Conservation (phyloP, 2,888 invertebrate genomes). For the Ophion slaviceki region DNA sequence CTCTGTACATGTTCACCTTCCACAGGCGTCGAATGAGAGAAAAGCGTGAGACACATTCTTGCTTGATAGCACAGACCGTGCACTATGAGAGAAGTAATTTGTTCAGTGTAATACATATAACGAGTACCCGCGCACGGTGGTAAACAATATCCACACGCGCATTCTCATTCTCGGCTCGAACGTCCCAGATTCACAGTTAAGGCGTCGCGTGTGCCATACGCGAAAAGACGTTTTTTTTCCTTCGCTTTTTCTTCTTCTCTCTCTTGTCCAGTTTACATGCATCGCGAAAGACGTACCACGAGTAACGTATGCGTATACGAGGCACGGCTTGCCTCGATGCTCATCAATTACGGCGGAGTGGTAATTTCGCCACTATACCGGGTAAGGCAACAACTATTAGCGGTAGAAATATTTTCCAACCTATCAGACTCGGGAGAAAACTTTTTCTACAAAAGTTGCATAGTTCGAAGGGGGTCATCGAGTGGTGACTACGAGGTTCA, state of each 20-base stretch:
- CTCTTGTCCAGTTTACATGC: slow-evolving; percentile 1
- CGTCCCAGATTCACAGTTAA: slow-evolving; percentile 63
- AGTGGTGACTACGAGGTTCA: no score
- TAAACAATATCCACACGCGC: slow-evolving; percentile 41
- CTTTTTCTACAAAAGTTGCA: no score
- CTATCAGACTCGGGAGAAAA: no score
- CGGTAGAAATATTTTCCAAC: no score
- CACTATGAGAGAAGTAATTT: slow-evolving; percentile 34
- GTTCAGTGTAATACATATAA: slow-evolving; percentile 9
- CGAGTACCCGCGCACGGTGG: background rate
- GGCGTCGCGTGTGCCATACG: slow-evolving; percentile 37
- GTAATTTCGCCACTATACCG: slow-evolving; percentile 42
- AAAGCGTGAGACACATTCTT: slow-evolving; percentile 64
- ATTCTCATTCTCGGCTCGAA: slow-evolving; percentile 62
- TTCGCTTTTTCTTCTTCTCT: no score
- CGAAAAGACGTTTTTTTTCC: background rate
- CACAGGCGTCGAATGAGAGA: slow-evolving; percentile 54
- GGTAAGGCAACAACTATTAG: background rate
- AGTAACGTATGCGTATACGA: background rate
- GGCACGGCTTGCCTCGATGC: slow-evolving; percentile 24
- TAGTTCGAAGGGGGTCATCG: no score
- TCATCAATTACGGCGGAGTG: slow-evolving; percentile 52
- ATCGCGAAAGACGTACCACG: slow-evolving; percentile 19
- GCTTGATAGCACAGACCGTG: slow-evolving; percentile 27
- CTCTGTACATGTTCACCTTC: slow-evolving; percentile 23